These are phyloP conservation scores for Phrynosoma blainvillii DNA, from an alignment of 2,113 vertebrate species.

Conservation along the genomic window DNA sequence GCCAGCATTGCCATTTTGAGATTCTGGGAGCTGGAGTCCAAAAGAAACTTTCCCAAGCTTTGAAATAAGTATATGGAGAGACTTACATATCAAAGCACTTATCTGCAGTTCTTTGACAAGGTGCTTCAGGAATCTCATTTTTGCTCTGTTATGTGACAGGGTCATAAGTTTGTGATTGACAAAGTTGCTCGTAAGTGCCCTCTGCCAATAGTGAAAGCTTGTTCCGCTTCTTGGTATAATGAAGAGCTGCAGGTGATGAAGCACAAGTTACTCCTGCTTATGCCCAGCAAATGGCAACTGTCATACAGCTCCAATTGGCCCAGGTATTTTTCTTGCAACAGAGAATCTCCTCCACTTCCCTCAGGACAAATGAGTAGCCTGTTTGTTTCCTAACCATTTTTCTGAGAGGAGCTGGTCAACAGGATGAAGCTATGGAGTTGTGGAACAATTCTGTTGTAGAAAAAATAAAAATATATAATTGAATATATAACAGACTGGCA, in stretches of 20 bases:
- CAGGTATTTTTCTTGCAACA: neutral
- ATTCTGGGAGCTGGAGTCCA: no score
- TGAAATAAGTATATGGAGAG: neutral
- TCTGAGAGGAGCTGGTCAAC: neutral
- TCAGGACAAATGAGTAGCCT: neutral
- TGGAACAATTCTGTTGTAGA: neutral
- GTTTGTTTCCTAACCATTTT: neutral
- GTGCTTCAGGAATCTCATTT: neutral
- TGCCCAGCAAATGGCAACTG: no score
- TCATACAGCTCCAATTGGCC: neutral
- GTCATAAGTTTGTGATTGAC: neutral
- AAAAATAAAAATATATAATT: neutral
- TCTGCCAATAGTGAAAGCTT: neutral
- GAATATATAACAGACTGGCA: neutral
- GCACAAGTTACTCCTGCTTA: neutral
- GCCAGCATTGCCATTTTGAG: no score
- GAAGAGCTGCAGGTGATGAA: neutral
- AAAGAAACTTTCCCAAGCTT: no score
- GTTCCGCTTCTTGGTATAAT: neutral
- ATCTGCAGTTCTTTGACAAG: neutral
- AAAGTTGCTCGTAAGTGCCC: neutral
- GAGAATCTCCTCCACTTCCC: neutral
- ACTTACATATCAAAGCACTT: neutral
- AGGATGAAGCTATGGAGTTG: neutral
- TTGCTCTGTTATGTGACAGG: neutral